Conservation (phyloP, 2,888 invertebrate species). For the Fissipunctia ypsillon region DNA sequence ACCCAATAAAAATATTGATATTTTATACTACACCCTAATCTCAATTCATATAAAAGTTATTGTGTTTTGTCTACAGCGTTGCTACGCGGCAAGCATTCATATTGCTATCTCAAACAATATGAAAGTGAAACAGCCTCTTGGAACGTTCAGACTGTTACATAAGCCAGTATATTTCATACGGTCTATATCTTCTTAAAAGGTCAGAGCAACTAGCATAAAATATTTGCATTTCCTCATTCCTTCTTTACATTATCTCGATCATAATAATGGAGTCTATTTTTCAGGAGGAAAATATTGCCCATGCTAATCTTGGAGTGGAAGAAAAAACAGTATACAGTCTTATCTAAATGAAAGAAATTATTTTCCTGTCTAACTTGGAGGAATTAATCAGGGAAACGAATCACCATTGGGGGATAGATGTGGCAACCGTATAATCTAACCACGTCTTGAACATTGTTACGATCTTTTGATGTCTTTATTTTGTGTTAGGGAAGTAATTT, state of each 20-base stretch:
- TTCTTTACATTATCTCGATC: conserved; percentile 58
- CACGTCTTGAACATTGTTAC: conserved; percentile 26
- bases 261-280: conserved; percentile 57
- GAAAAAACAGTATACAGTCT: conserved; percentile 47
- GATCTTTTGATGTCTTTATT: conserved; percentile 27
- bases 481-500: conserved; percentile 25
- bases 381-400: conserved; percentile 52
- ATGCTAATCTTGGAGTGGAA: conserved; percentile 59
- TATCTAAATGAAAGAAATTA: conserved; percentile 65
- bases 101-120: conserved; percentile 63
- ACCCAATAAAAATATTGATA: conserved; percentile 33
- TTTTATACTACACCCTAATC: conserved; percentile 47
- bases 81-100: conserved; percentile 66
- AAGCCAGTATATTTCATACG: conserved; percentile 42
- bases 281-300: conserved; percentile 55
- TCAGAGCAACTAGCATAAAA: conserved; percentile 36
- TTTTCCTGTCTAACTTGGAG: conserved; percentile 55
- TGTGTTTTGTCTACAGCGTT: conserved; percentile 59
- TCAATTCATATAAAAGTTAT: conserved; percentile 50
- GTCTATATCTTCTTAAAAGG: conserved; percentile 48
- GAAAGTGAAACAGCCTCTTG: conserved; percentile 45
- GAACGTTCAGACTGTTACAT: conserved; percentile 36
- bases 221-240: conserved; percentile 55
- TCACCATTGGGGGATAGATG: conserved; percentile 30
- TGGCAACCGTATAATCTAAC: conserved; percentile 36